Percentiles rank a stretch among this genome's conserved stretches.
phyloP scores from a whole-genome alignment of 2,113 vertebrate species.

The Lycaon pictus region DNA sequence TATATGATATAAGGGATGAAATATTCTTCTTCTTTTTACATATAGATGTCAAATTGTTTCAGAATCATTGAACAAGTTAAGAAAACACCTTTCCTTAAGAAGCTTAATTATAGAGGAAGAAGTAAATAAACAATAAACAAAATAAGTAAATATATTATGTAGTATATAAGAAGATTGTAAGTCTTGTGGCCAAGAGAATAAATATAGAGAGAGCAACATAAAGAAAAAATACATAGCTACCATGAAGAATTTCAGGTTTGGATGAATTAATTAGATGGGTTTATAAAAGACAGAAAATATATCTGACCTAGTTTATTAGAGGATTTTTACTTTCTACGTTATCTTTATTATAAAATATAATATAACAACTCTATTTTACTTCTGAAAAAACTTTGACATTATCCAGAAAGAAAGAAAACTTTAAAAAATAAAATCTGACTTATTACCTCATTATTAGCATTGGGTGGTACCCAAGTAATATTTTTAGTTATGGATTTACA shows the following conservation, averaged over 20 bases:
- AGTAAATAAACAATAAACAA: neutral
- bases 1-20: neutral
- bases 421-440: conserved; percentile 27
- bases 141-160: neutral
- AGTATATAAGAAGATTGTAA: neutral
- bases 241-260: neutral
- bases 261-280: neutral
- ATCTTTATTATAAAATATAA: conserved; percentile 7
- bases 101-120: neutral
- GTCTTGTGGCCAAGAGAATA: neutral
- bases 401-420: neutral
- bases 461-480: neutral
- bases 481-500: neutral
- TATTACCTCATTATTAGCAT: conserved; percentile 10
- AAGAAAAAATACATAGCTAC: neutral
- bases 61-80: neutral
- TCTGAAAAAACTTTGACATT: neutral
- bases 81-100: neutral
- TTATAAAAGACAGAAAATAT: neutral
- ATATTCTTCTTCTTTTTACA: neutral
- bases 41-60: neutral
- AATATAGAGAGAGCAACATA: neutral
- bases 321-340: neutral
- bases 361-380: neutral
- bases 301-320: neutral